These are phyloP conservation scores for Muscicapa striata DNA, from an alignment of 2,797 vertebrate species.

Conservation along the genomic window DNA sequence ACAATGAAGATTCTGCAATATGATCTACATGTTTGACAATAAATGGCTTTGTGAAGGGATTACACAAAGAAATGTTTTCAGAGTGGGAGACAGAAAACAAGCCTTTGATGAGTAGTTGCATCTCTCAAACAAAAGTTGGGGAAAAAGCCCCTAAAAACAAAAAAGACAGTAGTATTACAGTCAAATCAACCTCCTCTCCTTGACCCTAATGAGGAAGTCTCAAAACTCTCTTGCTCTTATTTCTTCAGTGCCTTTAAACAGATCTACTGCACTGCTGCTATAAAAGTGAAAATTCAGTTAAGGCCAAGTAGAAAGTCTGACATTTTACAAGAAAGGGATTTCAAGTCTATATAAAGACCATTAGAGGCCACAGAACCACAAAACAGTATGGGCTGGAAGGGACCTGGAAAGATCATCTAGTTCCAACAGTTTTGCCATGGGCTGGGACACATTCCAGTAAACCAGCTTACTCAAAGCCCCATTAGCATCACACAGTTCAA, in stretches of 20 bases:
- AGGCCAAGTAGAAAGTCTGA: background rate
- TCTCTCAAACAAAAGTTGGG: background rate
- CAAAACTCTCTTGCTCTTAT: background rate
- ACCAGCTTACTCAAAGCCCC: background rate
- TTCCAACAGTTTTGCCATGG: background rate
- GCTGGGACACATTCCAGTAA: background rate
- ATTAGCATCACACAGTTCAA: background rate
- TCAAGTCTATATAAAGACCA: background rate
- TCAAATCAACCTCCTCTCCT: background rate
- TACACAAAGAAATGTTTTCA: background rate
- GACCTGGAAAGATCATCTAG: background rate
- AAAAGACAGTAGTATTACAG: background rate
- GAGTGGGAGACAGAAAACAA: background rate
- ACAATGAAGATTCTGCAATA: background rate
- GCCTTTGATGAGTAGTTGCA: background rate
- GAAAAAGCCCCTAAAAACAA: fast-evolving
- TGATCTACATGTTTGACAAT: background rate
- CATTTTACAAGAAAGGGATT: background rate
- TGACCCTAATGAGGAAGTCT: background rate
- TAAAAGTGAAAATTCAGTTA: background rate
- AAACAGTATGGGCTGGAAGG: background rate
- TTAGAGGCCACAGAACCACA: background rate
- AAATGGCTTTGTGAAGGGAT: background rate
- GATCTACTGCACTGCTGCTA: background rate
- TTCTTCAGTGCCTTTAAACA: background rate